Evolutionary conservation across 92 coral and sea anemone genomes (phyloP).

Genomic region (Blastomussa wellsi): DNA sequence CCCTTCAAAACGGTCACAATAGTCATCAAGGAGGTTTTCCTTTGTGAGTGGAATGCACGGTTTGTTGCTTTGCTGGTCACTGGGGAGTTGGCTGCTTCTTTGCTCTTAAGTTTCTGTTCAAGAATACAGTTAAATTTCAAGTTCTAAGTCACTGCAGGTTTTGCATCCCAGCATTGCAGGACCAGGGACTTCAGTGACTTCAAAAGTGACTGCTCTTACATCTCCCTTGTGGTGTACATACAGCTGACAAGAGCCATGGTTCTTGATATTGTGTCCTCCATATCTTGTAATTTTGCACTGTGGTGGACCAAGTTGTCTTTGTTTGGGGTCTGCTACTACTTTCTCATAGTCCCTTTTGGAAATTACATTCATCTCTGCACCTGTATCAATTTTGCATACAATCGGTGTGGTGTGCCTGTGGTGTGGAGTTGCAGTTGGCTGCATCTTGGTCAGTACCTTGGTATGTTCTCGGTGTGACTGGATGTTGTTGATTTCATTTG

Average conservation of each 20-base stretch:
- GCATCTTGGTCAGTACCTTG: constrained; percentile 43
- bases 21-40: constrained; percentile 23
- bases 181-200: constrained; percentile 50
- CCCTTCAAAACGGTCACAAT: constrained; percentile 41
- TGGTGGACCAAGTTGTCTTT: constrained; percentile 37
- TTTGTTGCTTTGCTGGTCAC: background rate
- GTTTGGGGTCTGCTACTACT: constrained; percentile 29
- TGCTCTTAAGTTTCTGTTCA: constrained; percentile 14
- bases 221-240: constrained; percentile 42
- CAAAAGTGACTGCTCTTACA: constrained; percentile 28
- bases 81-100: no score
- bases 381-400: constrained; percentile 54
- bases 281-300: constrained; percentile 25
- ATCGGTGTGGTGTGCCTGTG: constrained; percentile 47
- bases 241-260: constrained; percentile 52
- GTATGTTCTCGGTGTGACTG: constrained; percentile 6
- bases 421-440: constrained; percentile 50
- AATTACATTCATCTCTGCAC: constrained; percentile 56
- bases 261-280: constrained; percentile 40
- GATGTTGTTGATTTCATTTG: no score
- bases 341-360: constrained; percentile 40
- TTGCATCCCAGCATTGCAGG: constrained; percentile 52
- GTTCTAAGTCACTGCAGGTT: constrained; percentile 43
- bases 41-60: constrained; percentile 34
- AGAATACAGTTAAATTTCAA: constrained; percentile 50